phyloP scores from a whole-genome alignment of 23 tunicate genomes.

The Trididemnum clinides region DNA sequence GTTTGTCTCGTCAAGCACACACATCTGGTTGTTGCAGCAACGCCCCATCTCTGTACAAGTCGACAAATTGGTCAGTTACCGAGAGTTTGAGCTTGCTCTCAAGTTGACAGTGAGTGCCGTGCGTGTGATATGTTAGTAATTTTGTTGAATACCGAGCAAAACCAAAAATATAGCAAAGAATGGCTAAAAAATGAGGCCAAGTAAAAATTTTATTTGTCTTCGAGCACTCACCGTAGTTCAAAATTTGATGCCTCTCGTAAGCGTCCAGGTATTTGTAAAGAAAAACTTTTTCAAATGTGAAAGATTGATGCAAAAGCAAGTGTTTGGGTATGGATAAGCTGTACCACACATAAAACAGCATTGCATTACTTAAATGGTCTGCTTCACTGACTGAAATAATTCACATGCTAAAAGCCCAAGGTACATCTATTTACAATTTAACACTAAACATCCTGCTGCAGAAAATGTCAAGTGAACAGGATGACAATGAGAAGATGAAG shows the following conservation, averaged over 20 bases:
- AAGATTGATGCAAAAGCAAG: too few species aligned
- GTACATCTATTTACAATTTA: too few species aligned
- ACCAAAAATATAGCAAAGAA: neutral
- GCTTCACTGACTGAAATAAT: too few species aligned
- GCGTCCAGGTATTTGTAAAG: neutral
- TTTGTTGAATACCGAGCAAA: too few species aligned
- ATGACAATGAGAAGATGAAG: conserved; percentile 30
- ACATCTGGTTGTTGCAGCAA: conserved; percentile 72
- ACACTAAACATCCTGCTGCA: conserved; percentile 56
- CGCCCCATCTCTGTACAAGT: conserved; percentile 57
- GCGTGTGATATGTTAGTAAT: too few species aligned
- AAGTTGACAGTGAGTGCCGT: conserved; percentile 68
- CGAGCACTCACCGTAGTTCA: too few species aligned
- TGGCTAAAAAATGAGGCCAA: neutral
- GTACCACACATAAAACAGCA: too few species aligned
- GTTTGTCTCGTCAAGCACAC: conserved; percentile 66
- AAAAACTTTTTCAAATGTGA: neutral
- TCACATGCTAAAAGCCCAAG: too few species aligned
- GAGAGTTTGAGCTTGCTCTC: conserved; percentile 91
- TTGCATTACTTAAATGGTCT: too few species aligned
- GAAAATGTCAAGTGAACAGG: conserved; percentile 52
- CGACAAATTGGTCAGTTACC: conserved; percentile 39
- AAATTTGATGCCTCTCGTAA: too few species aligned
- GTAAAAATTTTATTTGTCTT: too few species aligned
- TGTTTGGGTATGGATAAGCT: too few species aligned